Base-by-base conservation (phyloP, 2,888 invertebrate genomes). In the Drosophila planitibia region DNA sequence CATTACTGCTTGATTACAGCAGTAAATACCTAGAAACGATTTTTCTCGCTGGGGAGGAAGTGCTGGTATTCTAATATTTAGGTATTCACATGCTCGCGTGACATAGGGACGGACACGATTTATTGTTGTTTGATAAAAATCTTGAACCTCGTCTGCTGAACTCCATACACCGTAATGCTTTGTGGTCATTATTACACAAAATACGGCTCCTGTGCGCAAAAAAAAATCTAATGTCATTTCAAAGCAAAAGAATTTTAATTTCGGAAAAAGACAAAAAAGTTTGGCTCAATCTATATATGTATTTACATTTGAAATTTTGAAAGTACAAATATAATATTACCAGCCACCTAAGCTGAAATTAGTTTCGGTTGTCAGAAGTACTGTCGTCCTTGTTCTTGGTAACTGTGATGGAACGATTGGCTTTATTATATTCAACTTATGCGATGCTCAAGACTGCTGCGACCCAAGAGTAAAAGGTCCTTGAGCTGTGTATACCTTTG, bases 381-480 rank as follows among this genome's bases (percentile, higher is more conserved):
- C 74, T 53, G 47, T 78, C 89, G 30, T 86, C 74, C 51, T 89
- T 90, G 19, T 86, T 82, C 37, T 83, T 89, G 25, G 67, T 75
- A 4, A 51, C 54, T 32, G 44, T 62, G 1, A 55, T 49, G n/a
- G 61, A 47, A 16, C 47, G 39, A 10, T 19, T 58, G 30, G 33
- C 3, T 44, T 22, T 6, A 54, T 1, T 6, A 9, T 47, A 25
- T 47, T 4, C 19, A 39, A 39, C 19, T 19, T 39, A 39, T 39
- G 39, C 19, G 9, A 39, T 39, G 39, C 19, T 61, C 14, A 14
- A 59, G 19, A 25, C 1, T 49, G 22, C 4, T 49, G 22, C 12
- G 3, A 19, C 51, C 25, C 51, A 53, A 33, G 35, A 39, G 3
- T 39, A 1, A 41, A 28, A 28, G 9, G 44, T 39, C 47, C 37